Percentiles rank a stretch among this genome's conserved stretches.
These are phyloP conservation scores for Wasmannia auropunctata DNA, from an alignment of 1,140 invertebrate species.

Conservation along the genomic window DNA sequence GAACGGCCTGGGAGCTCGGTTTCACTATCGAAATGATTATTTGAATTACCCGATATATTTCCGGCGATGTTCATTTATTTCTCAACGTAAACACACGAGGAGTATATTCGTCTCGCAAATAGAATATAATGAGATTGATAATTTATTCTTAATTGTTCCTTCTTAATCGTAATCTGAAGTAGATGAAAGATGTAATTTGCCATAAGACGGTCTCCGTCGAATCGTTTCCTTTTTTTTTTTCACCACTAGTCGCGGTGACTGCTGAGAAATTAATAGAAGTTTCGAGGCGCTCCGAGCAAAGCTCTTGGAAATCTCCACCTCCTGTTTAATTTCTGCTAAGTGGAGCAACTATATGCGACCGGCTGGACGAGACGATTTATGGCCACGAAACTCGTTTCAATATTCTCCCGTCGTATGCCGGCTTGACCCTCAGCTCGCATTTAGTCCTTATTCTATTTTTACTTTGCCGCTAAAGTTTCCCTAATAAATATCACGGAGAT, in stretches of 20 bases:
- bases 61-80: not conserved
- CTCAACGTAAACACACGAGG: not conserved
- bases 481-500: conserved; percentile 61
- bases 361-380: conserved; percentile 56
- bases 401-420: conserved; percentile 24
- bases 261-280: conserved; percentile 45
- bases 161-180: not conserved
- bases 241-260: not conserved
- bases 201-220: not conserved
- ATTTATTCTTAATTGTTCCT: conserved; percentile 3
- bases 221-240: conserved; percentile 6
- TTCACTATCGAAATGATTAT: conserved; percentile 13
- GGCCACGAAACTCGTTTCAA: conserved; percentile 51
- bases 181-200: not conserved
- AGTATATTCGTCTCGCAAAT: not conserved
- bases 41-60: not conserved
- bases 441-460: conserved; percentile 44
- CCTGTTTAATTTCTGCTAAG: conserved; percentile 61
- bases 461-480: conserved; percentile 48
- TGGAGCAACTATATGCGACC: conserved; percentile 39
- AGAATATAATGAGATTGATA: not conserved
- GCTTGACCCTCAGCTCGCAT: not conserved
- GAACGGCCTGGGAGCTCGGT: not conserved
- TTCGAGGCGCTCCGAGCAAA: not conserved
- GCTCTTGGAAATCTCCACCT: conserved; percentile 1